phyloP scores from a whole-genome alignment of 2,888 invertebrate genomes.

The Drosophila niveifrons region DNA sequence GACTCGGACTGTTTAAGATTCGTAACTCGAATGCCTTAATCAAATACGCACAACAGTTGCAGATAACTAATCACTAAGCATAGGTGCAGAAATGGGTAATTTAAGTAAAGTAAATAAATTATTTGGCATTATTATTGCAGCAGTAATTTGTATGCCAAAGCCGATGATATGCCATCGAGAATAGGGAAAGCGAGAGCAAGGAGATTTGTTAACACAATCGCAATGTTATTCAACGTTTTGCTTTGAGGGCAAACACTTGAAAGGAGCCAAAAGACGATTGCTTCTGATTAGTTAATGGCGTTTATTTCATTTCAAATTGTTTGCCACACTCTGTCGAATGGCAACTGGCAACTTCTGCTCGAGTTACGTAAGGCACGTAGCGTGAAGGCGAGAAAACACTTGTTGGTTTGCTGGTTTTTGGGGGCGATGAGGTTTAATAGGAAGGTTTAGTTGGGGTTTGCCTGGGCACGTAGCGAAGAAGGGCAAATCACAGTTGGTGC shows the following conservation, averaged over 20 bases:
- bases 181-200: neutral
- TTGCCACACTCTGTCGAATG: conserved; percentile 19
- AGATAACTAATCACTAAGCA: neutral
- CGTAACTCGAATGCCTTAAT: neutral
- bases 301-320: conserved; percentile 70
- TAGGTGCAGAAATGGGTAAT: conserved; percentile 9
- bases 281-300: conserved; percentile 75
- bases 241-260: conserved; percentile 1
- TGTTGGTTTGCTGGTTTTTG: conserved; percentile 55
- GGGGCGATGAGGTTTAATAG: neutral
- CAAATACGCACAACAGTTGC: neutral
- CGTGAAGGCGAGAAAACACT: conserved; percentile 63
- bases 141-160: conserved; percentile 14
- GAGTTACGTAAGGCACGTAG: conserved; percentile 66
- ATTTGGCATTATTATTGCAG: conserved; percentile 1
- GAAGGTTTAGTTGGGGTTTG: conserved; percentile 12
- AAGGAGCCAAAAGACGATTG: conserved; percentile 18
- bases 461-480: conserved; percentile 61
- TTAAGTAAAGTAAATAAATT: conserved; percentile 11
- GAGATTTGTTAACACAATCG: neutral
- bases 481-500: conserved; percentile 61
- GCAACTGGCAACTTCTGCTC: conserved; percentile 30
- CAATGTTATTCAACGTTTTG: conserved; percentile 25
- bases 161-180: conserved; percentile 7
- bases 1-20: neutral